Conservation (phyloP, 2,113 vertebrate genomes). For the Amphilophus citrinellus region DNA sequence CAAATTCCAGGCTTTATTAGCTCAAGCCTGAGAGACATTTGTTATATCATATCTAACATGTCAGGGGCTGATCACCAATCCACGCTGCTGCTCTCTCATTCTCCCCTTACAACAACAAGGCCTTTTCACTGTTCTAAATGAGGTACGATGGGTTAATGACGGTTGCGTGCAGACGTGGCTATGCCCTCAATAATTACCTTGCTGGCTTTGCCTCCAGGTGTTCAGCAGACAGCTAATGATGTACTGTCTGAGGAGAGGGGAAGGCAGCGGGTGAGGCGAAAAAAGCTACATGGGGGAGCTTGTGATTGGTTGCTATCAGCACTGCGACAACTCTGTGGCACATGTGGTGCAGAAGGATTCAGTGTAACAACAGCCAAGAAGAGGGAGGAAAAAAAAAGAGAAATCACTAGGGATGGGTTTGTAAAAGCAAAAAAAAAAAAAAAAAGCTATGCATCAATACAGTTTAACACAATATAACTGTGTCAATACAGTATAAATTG, state of each 20-base stretch:
- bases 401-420: neutral
- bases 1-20: constrained; percentile 77
- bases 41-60: constrained; percentile 65
- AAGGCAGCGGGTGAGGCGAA: constrained; percentile 28
- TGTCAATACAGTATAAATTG: too few relatives aligned
- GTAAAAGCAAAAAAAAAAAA: neutral
- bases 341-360: neutral
- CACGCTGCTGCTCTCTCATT: constrained; percentile 4
- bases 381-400: neutral
- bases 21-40: constrained; percentile 54
- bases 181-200: constrained; percentile 72
- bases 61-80: constrained; percentile 49
- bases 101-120: constrained; percentile 60
- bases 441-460: neutral
- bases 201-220: constrained; percentile 76
- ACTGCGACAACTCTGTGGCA: constrained; percentile 15
- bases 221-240: constrained; percentile 79
- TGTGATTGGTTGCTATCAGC: constrained; percentile 24
- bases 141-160: constrained; percentile 72
- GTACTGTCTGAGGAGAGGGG: constrained; percentile 60
- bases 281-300: neutral
- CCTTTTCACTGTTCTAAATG: constrained; percentile 64
- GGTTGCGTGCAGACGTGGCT: constrained; percentile 79
- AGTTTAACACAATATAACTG: too few relatives aligned
- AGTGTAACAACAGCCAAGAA: neutral